Percentiles rank a stretch among this genome's conserved stretches.
phyloP scores from a whole-genome alignment of 2,888 invertebrate genomes.

The Unio delphinus region DNA sequence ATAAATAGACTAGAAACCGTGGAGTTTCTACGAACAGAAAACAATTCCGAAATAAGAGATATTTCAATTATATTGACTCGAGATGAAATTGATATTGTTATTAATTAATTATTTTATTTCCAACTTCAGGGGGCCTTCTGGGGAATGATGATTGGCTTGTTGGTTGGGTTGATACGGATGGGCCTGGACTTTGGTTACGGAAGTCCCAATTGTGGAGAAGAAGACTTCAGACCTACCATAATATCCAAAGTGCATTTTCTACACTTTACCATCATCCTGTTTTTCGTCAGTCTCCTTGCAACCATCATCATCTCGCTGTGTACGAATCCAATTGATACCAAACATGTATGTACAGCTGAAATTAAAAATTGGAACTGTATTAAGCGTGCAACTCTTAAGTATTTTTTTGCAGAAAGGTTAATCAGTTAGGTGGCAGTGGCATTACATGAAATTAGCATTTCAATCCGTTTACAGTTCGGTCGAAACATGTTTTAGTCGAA shows the following conservation, averaged over 20 bases:
- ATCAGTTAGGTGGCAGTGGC: not conserved
- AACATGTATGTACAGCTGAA: constrained; percentile 44
- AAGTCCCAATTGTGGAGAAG: constrained; percentile 71
- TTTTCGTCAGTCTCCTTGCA: constrained; percentile 67
- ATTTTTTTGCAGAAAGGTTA: not conserved
- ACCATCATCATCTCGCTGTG: constrained; percentile 45
- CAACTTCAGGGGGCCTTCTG: constrained; percentile 72
- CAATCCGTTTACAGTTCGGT: no score
- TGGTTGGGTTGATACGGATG: constrained; percentile 72
- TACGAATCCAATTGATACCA: constrained; percentile 38
- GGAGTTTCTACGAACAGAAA: no score
- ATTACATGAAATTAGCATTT: no score
- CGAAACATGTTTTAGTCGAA: no score
- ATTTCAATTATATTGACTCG: no score
- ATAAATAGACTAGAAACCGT: no score
- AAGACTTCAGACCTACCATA: constrained; percentile 69
- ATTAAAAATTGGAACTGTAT: not conserved
- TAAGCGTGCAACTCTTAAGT: not conserved
- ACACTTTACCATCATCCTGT: constrained; percentile 73
- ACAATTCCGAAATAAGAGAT: no score
- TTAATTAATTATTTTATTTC: not conserved
- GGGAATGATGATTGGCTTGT: constrained; percentile 72
- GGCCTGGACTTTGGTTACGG: constrained; percentile 71
- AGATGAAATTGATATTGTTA: no score
- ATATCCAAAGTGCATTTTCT: constrained; percentile 72